Conservation (phyloP, 1,140 invertebrate species). For the Matsumurasca onukii region DNA sequence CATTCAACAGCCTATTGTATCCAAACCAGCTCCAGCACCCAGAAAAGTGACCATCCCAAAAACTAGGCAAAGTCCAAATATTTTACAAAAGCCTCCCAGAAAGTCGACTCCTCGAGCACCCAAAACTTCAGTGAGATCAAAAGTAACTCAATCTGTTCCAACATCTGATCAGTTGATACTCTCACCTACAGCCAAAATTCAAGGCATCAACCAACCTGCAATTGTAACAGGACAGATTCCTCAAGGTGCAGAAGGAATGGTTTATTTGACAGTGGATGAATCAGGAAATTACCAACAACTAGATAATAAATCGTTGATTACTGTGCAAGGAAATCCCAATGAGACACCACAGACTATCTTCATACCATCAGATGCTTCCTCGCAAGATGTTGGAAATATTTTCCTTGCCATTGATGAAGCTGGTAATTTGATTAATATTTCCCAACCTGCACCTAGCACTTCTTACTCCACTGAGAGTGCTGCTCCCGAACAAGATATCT, state of each 20-base stretch:
- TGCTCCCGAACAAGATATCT: slow-evolving; percentile 62
- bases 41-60: slow-evolving; percentile 26
- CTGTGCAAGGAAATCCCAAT: slow-evolving; percentile 10
- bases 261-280: slow-evolving; percentile 31
- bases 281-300: slow-evolving; percentile 29
- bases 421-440: slow-evolving; percentile 37
- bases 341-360: slow-evolving; percentile 30
- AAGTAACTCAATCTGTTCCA: neutral
- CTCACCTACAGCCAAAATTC: neutral
- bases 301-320: slow-evolving; percentile 20
- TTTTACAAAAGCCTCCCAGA: slow-evolving; percentile 34
- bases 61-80: slow-evolving; percentile 35
- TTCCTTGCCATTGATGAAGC: slow-evolving; percentile 51
- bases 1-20: neutral
- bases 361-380: slow-evolving; percentile 10
- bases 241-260: slow-evolving; percentile 5
- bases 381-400: slow-evolving; percentile 50
- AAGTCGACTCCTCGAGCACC: slow-evolving; percentile 26
- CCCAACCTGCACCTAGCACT: slow-evolving; percentile 31
- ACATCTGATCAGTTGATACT: slow-evolving; percentile 2
- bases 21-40: neutral
- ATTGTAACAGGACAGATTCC: slow-evolving; percentile 19
- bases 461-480: neutral
- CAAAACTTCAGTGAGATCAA: neutral
- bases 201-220: slow-evolving; percentile 8